Evolutionary conservation across 2,113 vertebrate genomes (phyloP).

Genomic region (Aleadryas rufinucha): DNA sequence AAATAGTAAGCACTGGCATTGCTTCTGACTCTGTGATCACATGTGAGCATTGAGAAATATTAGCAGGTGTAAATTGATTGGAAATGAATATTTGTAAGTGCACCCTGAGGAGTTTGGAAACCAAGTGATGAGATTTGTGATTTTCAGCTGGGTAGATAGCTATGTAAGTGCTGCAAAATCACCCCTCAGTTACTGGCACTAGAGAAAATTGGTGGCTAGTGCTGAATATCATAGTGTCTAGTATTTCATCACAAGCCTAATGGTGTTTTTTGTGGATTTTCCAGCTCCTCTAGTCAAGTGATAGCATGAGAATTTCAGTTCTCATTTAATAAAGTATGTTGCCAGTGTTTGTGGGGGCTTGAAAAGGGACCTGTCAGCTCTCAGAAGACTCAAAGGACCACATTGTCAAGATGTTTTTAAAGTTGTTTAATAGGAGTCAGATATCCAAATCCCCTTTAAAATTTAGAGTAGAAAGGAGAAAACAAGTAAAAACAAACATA

Average conservation of each 20-base stretch:
- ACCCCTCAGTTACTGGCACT: background rate
- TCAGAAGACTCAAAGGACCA: background rate
- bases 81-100: conserved; percentile 44
- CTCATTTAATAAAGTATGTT: background rate
- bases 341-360: background rate
- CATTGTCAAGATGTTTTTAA: background rate
- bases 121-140: conserved; percentile 32
- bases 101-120: conserved; percentile 18
- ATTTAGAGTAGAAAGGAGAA: background rate
- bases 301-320: conserved; percentile 11
- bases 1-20: background rate
- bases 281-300: background rate
- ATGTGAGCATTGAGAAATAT: conserved; percentile 13
- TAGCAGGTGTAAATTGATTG: conserved; percentile 51
- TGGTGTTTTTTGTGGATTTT: background rate
- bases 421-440: background rate
- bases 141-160: conserved; percentile 24
- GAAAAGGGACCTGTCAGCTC: background rate
- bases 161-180: background rate
- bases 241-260: conserved; percentile 14
- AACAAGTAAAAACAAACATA: background rate
- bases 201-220: conserved; percentile 1
- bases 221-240: background rate
- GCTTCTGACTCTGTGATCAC: conserved; percentile 16
- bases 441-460: conserved; percentile 26